These are phyloP conservation scores for Cotesia congregata DNA, from an alignment of 2,888 invertebrate genomes.

Conservation along the genomic window DNA sequence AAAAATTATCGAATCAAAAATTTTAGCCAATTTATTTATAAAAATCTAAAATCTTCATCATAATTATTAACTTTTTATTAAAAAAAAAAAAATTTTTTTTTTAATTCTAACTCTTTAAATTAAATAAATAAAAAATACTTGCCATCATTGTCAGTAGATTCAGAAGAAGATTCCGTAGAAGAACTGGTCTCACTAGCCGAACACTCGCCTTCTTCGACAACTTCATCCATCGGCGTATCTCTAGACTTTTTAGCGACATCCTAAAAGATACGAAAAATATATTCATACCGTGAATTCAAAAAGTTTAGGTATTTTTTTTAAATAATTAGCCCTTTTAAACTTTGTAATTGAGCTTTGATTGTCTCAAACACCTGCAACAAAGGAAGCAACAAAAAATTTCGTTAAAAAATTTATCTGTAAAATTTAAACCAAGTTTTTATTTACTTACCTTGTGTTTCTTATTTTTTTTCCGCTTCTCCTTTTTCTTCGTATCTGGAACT, in stretches of 20 bases:
- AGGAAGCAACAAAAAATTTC: slow-evolving; percentile 10
- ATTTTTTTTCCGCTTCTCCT: slow-evolving; percentile 50
- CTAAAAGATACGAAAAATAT: slow-evolving; percentile 59
- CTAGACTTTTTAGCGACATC: slow-evolving; percentile 61
- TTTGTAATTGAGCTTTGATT: neutral
- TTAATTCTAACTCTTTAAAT: slow-evolving; percentile 58
- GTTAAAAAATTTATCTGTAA: neutral
- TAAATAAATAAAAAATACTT: slow-evolving; percentile 58
- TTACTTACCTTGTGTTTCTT: slow-evolving; percentile 55
- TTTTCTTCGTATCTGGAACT: slow-evolving; percentile 39
- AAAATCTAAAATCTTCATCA: neutral
- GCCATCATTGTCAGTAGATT: slow-evolving; percentile 56
- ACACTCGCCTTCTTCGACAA: slow-evolving; percentile 79
- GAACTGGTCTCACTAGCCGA: slow-evolving; percentile 71
- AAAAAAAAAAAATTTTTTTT: too few relatives aligned
- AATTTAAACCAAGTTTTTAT: slow-evolving; percentile 39
- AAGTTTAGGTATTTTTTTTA: slow-evolving; percentile 63
- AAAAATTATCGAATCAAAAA: too few relatives aligned
- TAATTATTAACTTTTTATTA: neutral
- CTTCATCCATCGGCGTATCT: slow-evolving; percentile 55
- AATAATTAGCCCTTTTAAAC: slow-evolving; percentile 58
- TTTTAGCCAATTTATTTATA: too few relatives aligned
- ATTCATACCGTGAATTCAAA: slow-evolving; percentile 53
- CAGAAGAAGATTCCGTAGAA: slow-evolving; percentile 50
- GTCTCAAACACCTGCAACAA: neutral